Evolutionary conservation across 2,797 vertebrate genomes (phyloP), one percentile per base, ranked within the genome.

Genomic region (Hoplostethus atlanticus): DNA sequence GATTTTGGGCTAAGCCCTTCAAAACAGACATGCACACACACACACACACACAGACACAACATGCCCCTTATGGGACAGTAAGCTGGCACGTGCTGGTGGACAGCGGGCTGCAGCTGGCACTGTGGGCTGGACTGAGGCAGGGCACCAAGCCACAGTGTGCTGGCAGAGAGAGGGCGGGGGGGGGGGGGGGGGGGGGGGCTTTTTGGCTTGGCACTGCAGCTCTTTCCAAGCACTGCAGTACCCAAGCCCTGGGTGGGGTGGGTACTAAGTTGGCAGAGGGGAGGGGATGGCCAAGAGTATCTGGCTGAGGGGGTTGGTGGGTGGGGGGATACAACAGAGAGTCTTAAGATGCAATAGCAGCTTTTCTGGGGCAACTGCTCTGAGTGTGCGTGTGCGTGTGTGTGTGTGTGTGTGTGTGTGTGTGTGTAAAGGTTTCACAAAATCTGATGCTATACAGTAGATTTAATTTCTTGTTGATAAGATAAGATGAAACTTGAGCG

Each of bases 1-100:
- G 89, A 86, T 90, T 89, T 89, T 83, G 83, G 79, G 80, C 86
- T 91, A 88, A 92, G 89, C 87, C 81, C 69, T 83, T 75, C 15
- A 51, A 87, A 79, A 80, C 52, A 86, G 74, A 71, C 66, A 59
- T 54, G 72, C 44, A 77, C 60, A 73, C 58, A 81, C 54, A 68
- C 53, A 68, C 53, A 64, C 56, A 60, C 47, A 65, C 57, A 61
- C 66, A 54, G 51, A 57, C 60, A 70, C 25, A 67, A 83, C 78
- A 59, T 44, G 63, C 64, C 68, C 74, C 78, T 77, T 67, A 73
- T 81, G 85, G 81, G 77, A 77, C 78, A 76, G 82, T 64, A 68
- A 71, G 71, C 61, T 84, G 86, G 84, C 83, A 87, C 71, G 62
- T 82, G 82, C 80, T 86, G 76, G 71, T 76, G 71, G 76, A 79